These are phyloP conservation scores for Pluvialis apricaria DNA, from an alignment of 2,113 vertebrate genomes.

Conservation along the genomic window DNA sequence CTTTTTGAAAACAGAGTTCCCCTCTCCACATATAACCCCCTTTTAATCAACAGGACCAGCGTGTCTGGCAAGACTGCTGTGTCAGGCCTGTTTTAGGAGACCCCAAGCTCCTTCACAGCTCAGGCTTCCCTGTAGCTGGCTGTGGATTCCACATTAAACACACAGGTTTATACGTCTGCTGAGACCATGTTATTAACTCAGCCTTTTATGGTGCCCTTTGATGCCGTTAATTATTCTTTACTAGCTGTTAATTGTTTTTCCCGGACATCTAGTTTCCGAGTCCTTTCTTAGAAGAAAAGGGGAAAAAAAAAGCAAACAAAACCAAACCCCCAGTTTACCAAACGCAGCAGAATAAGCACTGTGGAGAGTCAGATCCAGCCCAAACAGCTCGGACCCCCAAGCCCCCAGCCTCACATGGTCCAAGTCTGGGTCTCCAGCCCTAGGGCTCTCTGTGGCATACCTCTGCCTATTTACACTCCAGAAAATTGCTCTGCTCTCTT, in stretches of 20 bases:
- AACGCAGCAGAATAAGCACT: background rate
- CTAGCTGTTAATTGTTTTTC: slow-evolving; percentile 64
- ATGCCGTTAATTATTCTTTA: slow-evolving; percentile 67
- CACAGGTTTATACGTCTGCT: slow-evolving; percentile 20
- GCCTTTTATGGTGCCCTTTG: slow-evolving; percentile 55
- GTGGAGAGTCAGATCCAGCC: background rate
- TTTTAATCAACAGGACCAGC: slow-evolving; percentile 25
- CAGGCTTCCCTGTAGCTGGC: background rate
- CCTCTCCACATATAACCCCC: background rate
- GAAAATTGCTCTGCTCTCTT: background rate
- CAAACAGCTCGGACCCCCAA: background rate
- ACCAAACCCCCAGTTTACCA: background rate
- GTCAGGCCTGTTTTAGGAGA: background rate
- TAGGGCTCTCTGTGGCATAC: background rate
- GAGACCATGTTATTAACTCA: slow-evolving; percentile 61
- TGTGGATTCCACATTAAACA: slow-evolving; percentile 22
- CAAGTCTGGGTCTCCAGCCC: background rate
- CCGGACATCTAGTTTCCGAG: background rate
- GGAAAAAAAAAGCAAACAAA: background rate
- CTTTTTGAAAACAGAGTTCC: slow-evolving; percentile 12
- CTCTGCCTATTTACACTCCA: background rate
- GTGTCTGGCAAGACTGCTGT: background rate
- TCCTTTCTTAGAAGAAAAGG: background rate
- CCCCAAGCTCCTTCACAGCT: background rate
- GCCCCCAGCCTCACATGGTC: background rate